Evolutionary conservation across 2,113 vertebrate genomes (phyloP).

Genomic region (Tetrax tetrax): DNA sequence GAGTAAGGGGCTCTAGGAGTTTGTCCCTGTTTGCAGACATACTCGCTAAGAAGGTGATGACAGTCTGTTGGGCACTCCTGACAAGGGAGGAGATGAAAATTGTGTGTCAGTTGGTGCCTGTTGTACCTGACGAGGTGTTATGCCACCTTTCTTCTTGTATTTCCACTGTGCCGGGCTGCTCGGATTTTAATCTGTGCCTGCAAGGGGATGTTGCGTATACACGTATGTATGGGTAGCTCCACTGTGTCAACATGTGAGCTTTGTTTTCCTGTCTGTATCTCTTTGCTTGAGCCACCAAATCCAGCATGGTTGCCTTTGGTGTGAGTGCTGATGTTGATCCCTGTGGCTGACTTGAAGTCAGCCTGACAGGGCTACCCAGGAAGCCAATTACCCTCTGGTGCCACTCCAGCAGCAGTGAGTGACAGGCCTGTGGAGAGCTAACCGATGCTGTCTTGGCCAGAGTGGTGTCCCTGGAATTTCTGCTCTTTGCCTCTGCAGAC

Average conservation of each 20-base stretch:
- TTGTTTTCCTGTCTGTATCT: neutral
- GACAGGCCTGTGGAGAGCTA: neutral
- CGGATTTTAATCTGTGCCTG: neutral
- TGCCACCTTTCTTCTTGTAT: neutral
- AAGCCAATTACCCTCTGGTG: neutral
- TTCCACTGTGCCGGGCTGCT: neutral
- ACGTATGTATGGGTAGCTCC: neutral
- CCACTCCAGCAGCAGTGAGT: neutral
- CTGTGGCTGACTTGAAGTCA: neutral
- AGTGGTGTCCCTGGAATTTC: neutral
- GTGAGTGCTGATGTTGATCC: neutral
- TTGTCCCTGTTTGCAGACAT: neutral
- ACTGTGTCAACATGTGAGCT: rapidly evolving
- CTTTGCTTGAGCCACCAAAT: neutral
- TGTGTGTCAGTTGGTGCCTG: neutral
- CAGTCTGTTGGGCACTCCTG: neutral
- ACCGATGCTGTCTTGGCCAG: neutral
- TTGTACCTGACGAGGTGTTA: neutral
- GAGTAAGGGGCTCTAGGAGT: neutral
- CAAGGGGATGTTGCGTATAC: rapidly evolving
- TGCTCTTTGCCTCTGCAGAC: neutral
- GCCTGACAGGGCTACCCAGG: conserved; percentile 1
- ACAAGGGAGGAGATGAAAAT: neutral
- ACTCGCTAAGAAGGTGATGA: neutral
- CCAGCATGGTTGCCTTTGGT: neutral